Percentiles rank a stretch among this genome's conserved stretches.
Evolutionary conservation across 2,888 invertebrate genomes (phyloP).

Genomic region (Criorhina ranunculi): DNA sequence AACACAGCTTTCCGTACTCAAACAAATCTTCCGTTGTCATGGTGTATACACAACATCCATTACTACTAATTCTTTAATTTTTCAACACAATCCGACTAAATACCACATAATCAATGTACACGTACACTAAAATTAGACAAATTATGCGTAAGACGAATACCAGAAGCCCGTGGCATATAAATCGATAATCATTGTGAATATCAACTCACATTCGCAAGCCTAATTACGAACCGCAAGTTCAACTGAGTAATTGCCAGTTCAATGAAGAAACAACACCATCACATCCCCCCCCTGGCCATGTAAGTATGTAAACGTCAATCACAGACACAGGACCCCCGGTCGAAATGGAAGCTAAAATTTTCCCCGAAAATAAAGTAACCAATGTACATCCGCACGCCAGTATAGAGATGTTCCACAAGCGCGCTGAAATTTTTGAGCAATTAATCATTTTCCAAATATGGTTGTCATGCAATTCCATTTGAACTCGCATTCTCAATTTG

Average conservation of each 20-base stretch:
- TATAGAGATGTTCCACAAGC: not conserved
- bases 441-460: conserved; percentile 74
- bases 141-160: conserved; percentile 41
- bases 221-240: conserved; percentile 43
- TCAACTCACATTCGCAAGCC: conserved; percentile 23
- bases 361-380: conserved; percentile 8
- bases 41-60: not conserved
- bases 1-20: too few species aligned
- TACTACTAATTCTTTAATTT: not conserved
- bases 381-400: conserved; percentile 1
- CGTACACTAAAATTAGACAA: conserved; percentile 30
- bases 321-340: too few species aligned
- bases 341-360: not conserved
- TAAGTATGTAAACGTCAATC: not conserved
- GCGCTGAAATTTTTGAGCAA: conserved; percentile 36
- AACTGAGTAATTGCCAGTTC: conserved; percentile 49
- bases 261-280: conserved; percentile 18
- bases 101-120: not conserved
- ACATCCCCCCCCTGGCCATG: not conserved
- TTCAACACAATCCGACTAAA: not conserved
- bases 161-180: conserved; percentile 25
- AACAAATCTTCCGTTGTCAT: too few species aligned
- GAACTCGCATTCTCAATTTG: conserved; percentile 67
- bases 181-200: conserved; percentile 52
- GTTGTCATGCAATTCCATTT: conserved; percentile 73